Percentiles rank a stretch among this genome's conserved stretches.
Evolutionary conservation across 2,113 vertebrate genomes (phyloP).

Genomic region (Athene noctua): DNA sequence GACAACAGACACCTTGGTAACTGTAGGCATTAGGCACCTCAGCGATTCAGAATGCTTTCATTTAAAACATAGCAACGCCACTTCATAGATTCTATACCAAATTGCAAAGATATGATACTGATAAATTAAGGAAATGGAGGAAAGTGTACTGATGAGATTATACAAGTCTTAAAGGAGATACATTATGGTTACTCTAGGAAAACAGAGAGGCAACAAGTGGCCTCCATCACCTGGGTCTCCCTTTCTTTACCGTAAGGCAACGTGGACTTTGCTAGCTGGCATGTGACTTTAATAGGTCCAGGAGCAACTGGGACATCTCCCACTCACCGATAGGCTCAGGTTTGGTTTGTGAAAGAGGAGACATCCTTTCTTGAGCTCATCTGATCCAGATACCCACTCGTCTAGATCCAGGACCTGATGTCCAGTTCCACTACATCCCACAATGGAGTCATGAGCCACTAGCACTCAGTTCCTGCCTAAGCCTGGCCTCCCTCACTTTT

Average conservation of each 20-base stretch:
- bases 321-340: neutral
- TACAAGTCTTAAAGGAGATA: neutral
- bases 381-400: neutral
- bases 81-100: neutral
- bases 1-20: neutral
- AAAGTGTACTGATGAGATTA: neutral
- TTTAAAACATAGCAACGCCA: neutral
- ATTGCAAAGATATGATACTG: neutral
- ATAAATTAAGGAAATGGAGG: neutral
- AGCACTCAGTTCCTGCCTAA: neutral
- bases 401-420: neutral
- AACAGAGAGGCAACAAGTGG: neutral
- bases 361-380: neutral
- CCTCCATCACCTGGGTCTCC: neutral
- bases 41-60: neutral
- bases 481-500: neutral
- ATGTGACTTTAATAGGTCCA: neutral
- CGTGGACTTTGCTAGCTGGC: neutral
- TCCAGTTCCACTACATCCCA: neutral
- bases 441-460: rapidly evolving
- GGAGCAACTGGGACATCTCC: neutral
- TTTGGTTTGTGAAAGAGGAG: neutral
- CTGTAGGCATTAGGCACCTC: neutral
- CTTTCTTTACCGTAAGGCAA: neutral
- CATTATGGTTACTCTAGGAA: neutral